Evolutionary conservation across 2,888 invertebrate genomes (phyloP).

Genomic region (Drosophila tripunctata): DNA sequence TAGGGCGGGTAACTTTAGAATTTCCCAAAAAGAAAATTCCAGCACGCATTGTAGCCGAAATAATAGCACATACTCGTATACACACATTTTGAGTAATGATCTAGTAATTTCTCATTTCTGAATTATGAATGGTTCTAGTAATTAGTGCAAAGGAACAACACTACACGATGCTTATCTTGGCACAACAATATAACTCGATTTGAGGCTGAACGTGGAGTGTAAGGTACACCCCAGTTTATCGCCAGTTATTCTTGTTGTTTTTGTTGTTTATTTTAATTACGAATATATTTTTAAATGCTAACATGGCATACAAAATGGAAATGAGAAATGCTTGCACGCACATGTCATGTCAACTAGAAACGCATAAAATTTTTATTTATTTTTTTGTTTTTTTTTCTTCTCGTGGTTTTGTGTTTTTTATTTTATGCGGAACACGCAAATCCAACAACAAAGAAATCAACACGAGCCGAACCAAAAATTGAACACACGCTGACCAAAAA

Average conservation of each 20-base stretch:
- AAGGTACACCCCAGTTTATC: constrained; percentile 19
- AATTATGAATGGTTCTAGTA: constrained; percentile 65
- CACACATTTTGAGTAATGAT: constrained; percentile 33
- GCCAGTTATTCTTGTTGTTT: constrained; percentile 1
- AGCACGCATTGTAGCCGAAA: constrained; percentile 34
- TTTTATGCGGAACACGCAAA: constrained; percentile 77
- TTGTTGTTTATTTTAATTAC: constrained; percentile 72
- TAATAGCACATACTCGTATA: constrained; percentile 19
- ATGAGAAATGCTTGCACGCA: constrained; percentile 80
- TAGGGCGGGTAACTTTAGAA: constrained; percentile 11
- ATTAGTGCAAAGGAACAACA: constrained; percentile 72
- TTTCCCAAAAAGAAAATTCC: constrained; percentile 41
- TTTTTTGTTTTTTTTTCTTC: constrained; percentile 9
- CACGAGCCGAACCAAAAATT: constrained; percentile 57
- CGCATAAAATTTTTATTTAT: constrained; percentile 64
- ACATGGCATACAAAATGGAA: constrained; percentile 77
- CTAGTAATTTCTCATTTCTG: constrained; percentile 37
- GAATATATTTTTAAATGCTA: constrained; percentile 77
- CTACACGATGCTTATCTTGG: constrained; percentile 62
- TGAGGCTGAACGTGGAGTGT: constrained; percentile 44
- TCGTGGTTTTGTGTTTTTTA: neutral
- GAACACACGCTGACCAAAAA: constrained; percentile 51
- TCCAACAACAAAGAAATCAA: constrained; percentile 64
- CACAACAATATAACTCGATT: constrained; percentile 73
- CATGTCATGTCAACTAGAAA: constrained; percentile 80